Evolutionary conservation across 1,140 invertebrate species (phyloP), one percentile per base, ranked within the genome.

Genomic region (Scylla paramamosain): DNA sequence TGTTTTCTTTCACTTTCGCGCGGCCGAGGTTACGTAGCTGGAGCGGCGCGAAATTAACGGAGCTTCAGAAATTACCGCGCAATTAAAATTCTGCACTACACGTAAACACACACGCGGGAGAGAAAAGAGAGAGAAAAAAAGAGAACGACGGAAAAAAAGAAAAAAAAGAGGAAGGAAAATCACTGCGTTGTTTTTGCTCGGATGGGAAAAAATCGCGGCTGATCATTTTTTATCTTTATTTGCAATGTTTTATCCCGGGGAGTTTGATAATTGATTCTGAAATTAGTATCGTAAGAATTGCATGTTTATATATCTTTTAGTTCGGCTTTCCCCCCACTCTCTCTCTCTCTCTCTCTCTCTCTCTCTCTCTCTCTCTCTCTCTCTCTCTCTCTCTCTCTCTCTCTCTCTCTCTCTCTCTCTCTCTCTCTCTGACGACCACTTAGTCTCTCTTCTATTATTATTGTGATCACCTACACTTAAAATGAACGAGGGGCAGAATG

Each of bases 361-460:
- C 20, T 77, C 20, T 77, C n/a, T 77, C 20, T 77, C 67, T 77
- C 20, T 77, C 67, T 77, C 20, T 77, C 67, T 77, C 20, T 77
- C 67, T n/a, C 20, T 77, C 67, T 77, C 67, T n/a, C n/a, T 77
- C 67, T 77, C 67, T 77, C 67, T 77, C 67, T 77, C 67, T 77
- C 67, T 77, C 67, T 77, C 67, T 77, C 67, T 77, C 67, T 77
- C 67, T 77, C 67, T 77, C 67, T 77, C 67, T 77, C 67, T 77
- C 67, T 77, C 67, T 77, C 67, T 77, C 67, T n/a, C 67, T 77
- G 67, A 25, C 67, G 20, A n/a, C 67, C 67, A 77, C n/a, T 77
- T 77, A 25, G 67, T n/a, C 67, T 77, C 67, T 77, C 67, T 77
- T 77, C 67, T 77, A 25, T 77, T 77, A 77, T 77, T 77, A 77